Evolutionary conservation across 2,113 vertebrate genomes (phyloP), one percentile per base, ranked within the genome.

Genomic region (Sisor rabdophorus): DNA sequence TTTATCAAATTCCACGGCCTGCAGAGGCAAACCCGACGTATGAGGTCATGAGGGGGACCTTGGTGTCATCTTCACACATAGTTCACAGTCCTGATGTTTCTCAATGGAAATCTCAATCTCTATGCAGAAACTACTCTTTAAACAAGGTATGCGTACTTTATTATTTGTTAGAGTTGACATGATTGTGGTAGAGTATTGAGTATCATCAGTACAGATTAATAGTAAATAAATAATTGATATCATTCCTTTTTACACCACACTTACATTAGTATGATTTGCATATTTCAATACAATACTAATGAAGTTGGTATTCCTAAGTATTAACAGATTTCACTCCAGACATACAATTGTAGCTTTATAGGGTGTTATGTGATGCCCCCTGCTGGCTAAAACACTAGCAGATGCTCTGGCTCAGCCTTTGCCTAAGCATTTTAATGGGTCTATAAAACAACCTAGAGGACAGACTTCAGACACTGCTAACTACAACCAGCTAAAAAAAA

Each of bases 41-140:
- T 0, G 94, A 96, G 82, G 81, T 84, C 32, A 96, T 95, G 94
- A 92, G 92, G 30, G 89, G 93, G 89, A 92, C 94, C 1, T 90
- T 88, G 15, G 79, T 89, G 0, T 87, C 93, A 0, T 36, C 72
- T 11, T 0, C 32, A 73, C 26, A 75, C 69, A 74, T 1, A 20
- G 80, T 9, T 58, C 84, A 71, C 71, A 86, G 82, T 59, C 26
- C 84, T 85, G 86, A 0, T 78, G 84, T 82, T 0, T 85, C 90
- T 67, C 81, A 88, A 19, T 36, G 85, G 86, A 12, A 80, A 60
- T 20, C 84, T 71, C 82, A 86, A 59, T 19, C 89, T 75, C 89
- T 83, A 30, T 44, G 40, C 40, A 44, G 40, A 36, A 36, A 36
- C 32, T 7, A 36, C 32, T 36, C 32, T 36, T 7, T 36, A 7